These are phyloP conservation scores for Acanthiza pusilla DNA, from an alignment of 2,797 vertebrate species.

Conservation along the genomic window DNA sequence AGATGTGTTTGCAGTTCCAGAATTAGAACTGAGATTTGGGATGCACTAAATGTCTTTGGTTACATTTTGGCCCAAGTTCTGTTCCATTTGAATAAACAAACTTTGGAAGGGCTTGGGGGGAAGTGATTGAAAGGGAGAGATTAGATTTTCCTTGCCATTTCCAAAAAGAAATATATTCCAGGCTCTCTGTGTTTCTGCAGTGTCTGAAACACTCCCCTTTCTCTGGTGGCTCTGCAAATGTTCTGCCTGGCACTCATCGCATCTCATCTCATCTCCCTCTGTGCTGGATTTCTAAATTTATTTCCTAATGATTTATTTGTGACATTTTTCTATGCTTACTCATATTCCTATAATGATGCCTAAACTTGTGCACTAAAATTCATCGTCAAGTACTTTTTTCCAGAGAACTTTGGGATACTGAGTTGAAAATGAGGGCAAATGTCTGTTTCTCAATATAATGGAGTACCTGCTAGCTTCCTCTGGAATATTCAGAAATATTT, in stretches of 20 bases:
- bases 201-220: neutral
- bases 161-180: neutral
- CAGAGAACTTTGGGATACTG: neutral
- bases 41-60: neutral
- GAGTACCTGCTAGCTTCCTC: neutral
- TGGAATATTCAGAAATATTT: neutral
- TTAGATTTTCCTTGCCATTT: neutral
- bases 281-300: neutral
- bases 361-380: neutral
- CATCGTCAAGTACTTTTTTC: neutral
- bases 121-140: neutral
- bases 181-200: neutral
- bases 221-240: neutral
- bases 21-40: constrained; percentile 12
- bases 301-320: constrained; percentile 15
- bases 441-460: neutral
- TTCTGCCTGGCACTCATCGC: neutral
- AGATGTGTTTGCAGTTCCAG: neutral
- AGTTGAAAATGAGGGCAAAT: neutral
- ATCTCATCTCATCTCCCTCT: neutral
- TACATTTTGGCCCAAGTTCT: constrained; percentile 4
- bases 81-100: constrained; percentile 23
- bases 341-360: neutral
- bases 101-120: neutral
- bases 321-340: neutral